Evolutionary conservation across 2,113 vertebrate species (phyloP).

Genomic region (Thunnus maccoyii): DNA sequence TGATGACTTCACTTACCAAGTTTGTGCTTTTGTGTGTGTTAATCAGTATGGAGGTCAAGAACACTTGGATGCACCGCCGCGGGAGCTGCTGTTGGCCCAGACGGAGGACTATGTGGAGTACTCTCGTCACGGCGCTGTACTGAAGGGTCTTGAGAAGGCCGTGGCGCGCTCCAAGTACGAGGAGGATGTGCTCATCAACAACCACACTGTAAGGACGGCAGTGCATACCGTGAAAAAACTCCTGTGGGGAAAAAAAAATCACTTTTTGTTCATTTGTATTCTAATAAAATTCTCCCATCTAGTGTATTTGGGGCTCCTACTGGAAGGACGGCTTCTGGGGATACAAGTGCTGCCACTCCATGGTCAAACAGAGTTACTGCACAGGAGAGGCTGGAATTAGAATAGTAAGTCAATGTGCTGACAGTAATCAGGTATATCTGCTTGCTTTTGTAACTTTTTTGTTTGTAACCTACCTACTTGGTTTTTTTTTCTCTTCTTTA

Average conservation of each 20-base stretch:
- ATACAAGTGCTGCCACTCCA: conserved; percentile 96
- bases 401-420: conserved; percentile 83
- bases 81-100: conserved; percentile 95
- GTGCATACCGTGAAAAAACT: background rate
- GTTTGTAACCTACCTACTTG: background rate
- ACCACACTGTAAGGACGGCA: conserved; percentile 89
- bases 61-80: conserved; percentile 92
- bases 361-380: conserved; percentile 98
- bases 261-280: background rate
- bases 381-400: conserved; percentile 93
- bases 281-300: conserved; percentile 26
- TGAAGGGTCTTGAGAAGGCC: conserved; percentile 98
- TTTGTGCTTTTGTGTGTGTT: conserved; percentile 26
- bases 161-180: conserved; percentile 96
- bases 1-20: background rate
- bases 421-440: background rate
- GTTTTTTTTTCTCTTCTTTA: background rate
- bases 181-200: conserved; percentile 95
- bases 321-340: conserved; percentile 98
- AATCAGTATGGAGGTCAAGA: conserved; percentile 95
- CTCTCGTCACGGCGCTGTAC: conserved; percentile 94
- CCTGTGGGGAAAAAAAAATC: too few species aligned
- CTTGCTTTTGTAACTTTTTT: background rate
- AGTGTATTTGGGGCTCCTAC: conserved; percentile 98
- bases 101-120: conserved; percentile 98